These are phyloP conservation scores for Rhimphoctona megacephalus DNA, from an alignment of 2,888 invertebrate species.

Conservation along the genomic window DNA sequence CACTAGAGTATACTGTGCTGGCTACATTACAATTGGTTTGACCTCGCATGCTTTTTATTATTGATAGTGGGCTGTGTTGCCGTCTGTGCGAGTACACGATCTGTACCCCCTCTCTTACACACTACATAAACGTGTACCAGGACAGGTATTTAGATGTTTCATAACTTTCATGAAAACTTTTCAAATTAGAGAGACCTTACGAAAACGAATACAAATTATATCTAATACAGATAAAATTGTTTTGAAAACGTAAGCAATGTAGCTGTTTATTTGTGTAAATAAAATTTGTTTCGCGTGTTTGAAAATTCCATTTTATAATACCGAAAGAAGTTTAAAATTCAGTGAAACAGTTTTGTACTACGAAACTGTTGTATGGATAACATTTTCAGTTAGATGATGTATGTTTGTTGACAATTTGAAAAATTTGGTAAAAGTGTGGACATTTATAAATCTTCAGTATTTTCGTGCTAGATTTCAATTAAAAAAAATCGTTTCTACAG, in stretches of 20 bases:
- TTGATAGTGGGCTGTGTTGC: slow-evolving; percentile 74
- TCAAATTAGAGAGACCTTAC: slow-evolving; percentile 21
- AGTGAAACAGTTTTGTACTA: not conserved
- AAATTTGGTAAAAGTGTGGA: not conserved
- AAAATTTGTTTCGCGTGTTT: not conserved
- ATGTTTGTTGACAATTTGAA: not conserved
- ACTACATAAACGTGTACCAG: slow-evolving; percentile 52
- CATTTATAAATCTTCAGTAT: not conserved
- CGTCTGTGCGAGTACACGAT: slow-evolving; percentile 61
- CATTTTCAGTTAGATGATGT: not conserved
- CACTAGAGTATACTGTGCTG: slow-evolving; percentile 59
- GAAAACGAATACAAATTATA: not conserved
- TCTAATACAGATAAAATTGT: not conserved
- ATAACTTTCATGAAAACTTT: slow-evolving; percentile 12
- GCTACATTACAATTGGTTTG: slow-evolving; percentile 80
- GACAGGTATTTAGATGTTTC: slow-evolving; percentile 5
- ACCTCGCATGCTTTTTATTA: slow-evolving; percentile 82
- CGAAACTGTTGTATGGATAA: not conserved
- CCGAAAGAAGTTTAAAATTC: not conserved
- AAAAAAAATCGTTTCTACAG: not conserved
- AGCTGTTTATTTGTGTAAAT: not conserved
- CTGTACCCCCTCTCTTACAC: slow-evolving; percentile 20
- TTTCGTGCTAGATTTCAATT: not conserved
- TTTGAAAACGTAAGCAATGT: not conserved
- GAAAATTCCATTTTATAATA: not conserved